A percentile compares a stretch with the other conserved stretches of the same genome.
Conservation (phyloP, 2,888 invertebrate species). For the Drosophila prolongata region DNA sequence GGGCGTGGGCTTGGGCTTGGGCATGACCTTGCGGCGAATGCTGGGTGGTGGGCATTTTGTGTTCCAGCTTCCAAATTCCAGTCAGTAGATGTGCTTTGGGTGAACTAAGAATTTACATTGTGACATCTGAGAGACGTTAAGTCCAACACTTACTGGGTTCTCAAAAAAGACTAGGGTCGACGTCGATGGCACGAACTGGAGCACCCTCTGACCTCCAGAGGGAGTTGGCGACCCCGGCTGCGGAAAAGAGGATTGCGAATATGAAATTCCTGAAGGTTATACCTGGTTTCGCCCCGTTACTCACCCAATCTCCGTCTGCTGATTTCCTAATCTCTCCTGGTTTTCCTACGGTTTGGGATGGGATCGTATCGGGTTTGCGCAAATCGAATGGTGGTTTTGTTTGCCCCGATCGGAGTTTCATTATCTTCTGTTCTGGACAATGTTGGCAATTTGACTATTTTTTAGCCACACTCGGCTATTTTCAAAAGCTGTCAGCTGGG, state of each 20-base stretch:
- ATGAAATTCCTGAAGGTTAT: not conserved
- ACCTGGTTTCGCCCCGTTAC: not conserved
- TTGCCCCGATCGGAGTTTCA: conserved; percentile 20
- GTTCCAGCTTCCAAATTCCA: not conserved
- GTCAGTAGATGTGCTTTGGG: not conserved
- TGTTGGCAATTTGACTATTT: not conserved
- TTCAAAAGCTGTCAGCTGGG: not conserved
- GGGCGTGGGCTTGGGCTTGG: conserved; percentile 6
- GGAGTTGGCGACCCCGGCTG: conserved; percentile 4
- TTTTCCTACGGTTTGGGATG: conserved; percentile 1
- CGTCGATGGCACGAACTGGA: not conserved
- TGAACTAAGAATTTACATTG: conserved; percentile 10
- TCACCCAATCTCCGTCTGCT: not conserved
- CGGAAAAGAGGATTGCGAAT: not conserved
- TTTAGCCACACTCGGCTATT: not conserved
- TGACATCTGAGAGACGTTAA: not conserved
- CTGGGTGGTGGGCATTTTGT: conserved; percentile 61
- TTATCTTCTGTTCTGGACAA: conserved; percentile 18
- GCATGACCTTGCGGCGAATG: conserved; percentile 43
- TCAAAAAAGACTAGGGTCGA: not conserved
- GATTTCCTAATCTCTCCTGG: conserved; percentile 3
- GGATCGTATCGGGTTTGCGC: too few species aligned
- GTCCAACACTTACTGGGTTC: conserved; percentile 5
- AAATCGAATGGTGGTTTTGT: conserved; percentile 11
- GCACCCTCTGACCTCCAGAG: conserved; percentile 11